phyloP scores from a whole-genome alignment of 2,797 vertebrate species.

The Acanthurus lineatus region DNA sequence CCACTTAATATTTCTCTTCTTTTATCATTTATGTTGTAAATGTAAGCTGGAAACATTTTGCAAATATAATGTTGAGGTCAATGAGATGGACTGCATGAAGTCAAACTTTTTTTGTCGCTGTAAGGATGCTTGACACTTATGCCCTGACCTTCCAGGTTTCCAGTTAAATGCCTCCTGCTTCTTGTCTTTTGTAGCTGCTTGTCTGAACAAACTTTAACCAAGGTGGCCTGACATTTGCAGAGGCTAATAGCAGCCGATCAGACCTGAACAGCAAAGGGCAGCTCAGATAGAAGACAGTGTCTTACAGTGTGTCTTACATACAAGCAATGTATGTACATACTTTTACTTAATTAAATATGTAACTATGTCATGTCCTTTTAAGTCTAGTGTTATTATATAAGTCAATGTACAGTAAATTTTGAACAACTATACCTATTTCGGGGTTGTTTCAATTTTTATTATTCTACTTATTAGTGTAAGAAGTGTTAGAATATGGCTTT shows the following conservation, averaged over 20 bases:
- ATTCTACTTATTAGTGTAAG: too few relatives aligned
- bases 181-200: conserved; percentile 8
- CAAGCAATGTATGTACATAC: not conserved
- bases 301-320: not conserved
- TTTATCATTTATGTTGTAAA: not conserved
- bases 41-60: not conserved
- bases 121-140: not conserved
- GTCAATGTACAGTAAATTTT: too few relatives aligned
- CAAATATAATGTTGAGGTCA: not conserved
- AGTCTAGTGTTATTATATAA: too few relatives aligned
- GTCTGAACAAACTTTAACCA: conserved; percentile 15
- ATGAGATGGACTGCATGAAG: not conserved
- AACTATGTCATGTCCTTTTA: not conserved
- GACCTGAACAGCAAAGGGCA: conserved; percentile 24
- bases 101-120: not conserved
- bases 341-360: not conserved
- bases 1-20: too few relatives aligned
- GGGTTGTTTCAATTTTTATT: too few relatives aligned
- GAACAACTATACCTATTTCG: too few relatives aligned
- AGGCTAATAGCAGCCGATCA: conserved; percentile 21
- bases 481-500: too few relatives aligned
- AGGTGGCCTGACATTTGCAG: conserved; percentile 33
- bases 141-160: not conserved
- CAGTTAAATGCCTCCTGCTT: conserved; percentile 7
- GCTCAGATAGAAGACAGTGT: not conserved